A percentile compares a stretch with the other conserved stretches of the same genome.
These are phyloP conservation scores for Chiloscyllium punctatum DNA, from an alignment of 2,797 vertebrate genomes.

Conservation along the genomic window DNA sequence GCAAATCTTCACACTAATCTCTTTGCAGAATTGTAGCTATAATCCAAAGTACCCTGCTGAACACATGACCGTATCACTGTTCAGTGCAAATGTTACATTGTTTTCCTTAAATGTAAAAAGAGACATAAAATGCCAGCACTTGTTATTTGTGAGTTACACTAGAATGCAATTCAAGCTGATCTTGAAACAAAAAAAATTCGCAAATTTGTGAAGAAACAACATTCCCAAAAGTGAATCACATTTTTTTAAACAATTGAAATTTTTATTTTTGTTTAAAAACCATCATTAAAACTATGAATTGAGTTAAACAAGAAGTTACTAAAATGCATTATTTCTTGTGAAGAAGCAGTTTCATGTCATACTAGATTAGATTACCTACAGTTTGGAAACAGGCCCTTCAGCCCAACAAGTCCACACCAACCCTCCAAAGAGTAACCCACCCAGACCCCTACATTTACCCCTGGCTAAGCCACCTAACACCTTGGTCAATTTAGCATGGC, in stretches of 20 bases:
- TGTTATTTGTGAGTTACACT: background rate
- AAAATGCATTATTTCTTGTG: background rate
- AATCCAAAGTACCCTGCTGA: background rate
- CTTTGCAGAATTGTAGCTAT: background rate
- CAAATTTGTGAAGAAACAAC: slow-evolving; percentile 2
- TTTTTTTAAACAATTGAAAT: background rate
- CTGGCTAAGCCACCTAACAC: no score
- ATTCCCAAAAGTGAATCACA: background rate
- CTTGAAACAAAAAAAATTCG: background rate
- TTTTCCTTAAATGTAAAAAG: background rate
- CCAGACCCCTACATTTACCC: no score
- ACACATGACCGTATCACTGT: background rate
- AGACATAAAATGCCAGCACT: background rate
- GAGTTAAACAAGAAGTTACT: slow-evolving; percentile 19
- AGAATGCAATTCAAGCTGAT: background rate
- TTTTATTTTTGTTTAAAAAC: background rate
- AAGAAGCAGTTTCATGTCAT: slow-evolving; percentile 6
- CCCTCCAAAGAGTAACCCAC: no score
- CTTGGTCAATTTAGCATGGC: no score
- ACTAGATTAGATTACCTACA: no score
- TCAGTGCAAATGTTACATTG: background rate
- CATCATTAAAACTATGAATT: slow-evolving; percentile 22
- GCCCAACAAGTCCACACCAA: no score
- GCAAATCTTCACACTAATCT: background rate
- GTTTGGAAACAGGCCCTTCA: no score